Conservation (phyloP, 2,113 vertebrate genomes). For the Scalopus aquaticus region DNA sequence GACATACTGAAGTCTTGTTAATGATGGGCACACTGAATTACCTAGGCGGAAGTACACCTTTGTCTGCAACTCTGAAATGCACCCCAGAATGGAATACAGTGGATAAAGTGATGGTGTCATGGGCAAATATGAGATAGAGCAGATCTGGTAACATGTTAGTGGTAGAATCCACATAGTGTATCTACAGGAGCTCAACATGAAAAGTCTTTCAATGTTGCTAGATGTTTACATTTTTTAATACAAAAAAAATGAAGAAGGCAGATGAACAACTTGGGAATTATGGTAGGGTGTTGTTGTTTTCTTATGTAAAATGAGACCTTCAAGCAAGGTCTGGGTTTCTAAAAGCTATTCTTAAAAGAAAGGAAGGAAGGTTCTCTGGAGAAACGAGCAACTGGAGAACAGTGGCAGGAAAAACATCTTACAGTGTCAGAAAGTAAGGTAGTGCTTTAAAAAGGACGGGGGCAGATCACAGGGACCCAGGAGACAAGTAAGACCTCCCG, state of each 20-base stretch:
- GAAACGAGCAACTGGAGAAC: not conserved
- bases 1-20: not conserved
- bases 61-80: not conserved
- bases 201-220: not conserved
- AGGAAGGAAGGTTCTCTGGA: not conserved
- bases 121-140: not conserved
- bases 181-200: not conserved
- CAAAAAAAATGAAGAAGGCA: not conserved
- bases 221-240: not conserved
- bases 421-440: not conserved
- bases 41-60: not conserved
- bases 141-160: too few species aligned
- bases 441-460: not conserved
- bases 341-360: not conserved
- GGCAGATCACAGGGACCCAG: not conserved
- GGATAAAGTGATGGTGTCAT: not conserved
- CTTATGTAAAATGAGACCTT: not conserved
- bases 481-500: not conserved
- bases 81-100: not conserved
- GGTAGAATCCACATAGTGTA: not conserved
- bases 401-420: not conserved
- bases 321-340: not conserved
- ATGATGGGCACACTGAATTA: not conserved
- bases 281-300: not conserved
- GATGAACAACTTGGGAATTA: not conserved